Evolutionary conservation across 2,113 vertebrate genomes (phyloP).

Genomic region (Corythaixoides concolor): DNA sequence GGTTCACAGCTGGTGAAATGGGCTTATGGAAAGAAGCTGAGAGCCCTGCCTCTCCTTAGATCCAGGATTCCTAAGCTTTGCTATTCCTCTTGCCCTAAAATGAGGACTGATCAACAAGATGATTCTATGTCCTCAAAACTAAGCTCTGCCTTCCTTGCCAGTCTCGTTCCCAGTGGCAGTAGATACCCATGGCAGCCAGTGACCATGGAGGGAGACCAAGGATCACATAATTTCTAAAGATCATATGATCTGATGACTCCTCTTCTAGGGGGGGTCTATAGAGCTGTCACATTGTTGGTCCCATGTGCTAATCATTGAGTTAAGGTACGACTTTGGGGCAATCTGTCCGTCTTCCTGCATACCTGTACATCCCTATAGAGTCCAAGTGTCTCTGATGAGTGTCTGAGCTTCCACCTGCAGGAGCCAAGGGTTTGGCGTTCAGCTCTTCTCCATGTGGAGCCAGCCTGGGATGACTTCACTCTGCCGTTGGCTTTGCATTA

Average conservation of each 20-base stretch:
- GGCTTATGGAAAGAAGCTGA: neutral
- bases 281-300: neutral
- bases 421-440: neutral
- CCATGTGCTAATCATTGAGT: too few species aligned
- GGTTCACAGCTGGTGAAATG: neutral
- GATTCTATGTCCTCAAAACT: neutral
- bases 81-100: neutral
- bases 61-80: neutral
- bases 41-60: neutral
- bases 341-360: neutral
- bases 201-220: neutral
- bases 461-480: accelerated
- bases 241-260: neutral
- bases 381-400: neutral
- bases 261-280: neutral
- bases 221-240: neutral
- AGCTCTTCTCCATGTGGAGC: neutral
- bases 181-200: neutral
- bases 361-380: neutral
- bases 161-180: neutral
- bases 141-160: neutral
- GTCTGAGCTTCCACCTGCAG: neutral
- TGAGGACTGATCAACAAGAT: neutral
- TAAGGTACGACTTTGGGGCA: neutral
- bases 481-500: neutral